Base-by-base conservation (phyloP, 2,113 vertebrate species). In the Butorides virescens region DNA sequence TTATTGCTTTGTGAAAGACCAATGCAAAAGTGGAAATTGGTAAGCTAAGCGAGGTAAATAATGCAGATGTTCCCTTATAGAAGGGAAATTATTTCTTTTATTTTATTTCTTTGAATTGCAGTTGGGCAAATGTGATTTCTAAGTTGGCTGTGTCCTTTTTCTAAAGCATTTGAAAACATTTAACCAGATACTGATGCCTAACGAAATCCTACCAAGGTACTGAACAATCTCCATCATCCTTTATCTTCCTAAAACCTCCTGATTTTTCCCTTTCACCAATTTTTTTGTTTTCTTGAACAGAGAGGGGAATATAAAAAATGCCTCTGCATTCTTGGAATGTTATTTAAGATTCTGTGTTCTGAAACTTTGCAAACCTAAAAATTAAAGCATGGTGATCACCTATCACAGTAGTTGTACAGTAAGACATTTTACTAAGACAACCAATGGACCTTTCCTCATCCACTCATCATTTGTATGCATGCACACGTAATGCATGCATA, bases 41-140 rank as follows among this genome's bases (percentile, higher is more conserved):
- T 77, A 92, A 67, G 58, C 70, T 91, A 91, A 81, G 72, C 0
- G 1, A 92, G 58, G 61, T 84, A 94, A 96, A 92, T 93, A 91
- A 92, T 92, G 49, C 65, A 75, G 80, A 86, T 84, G 36, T 71
- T 92, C 80, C 20, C 29, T 74, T 93, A 63, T 30, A 78, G 72
- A 70, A 80, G 32, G 86, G 37, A 74, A 55, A 73, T 91, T 93
- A 92, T 88, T 91, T 56, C 59, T 53, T 88, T 92, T 88, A 96
- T 96, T 96, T 73, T 90, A 86, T 96, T 95, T 97, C 71, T 92
- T 75, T 76, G 46, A 86, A 88, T 86, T 96, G 63, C 75, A 88
- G 50, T 50, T 76, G 86, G 72, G 71, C 14, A 88, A 90, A 92
- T 95, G 63, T 42, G 72, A 77, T 90, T 96, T 94, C 59, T 94